These are phyloP conservation scores for Nasonia vitripennis DNA, from an alignment of 1,140 invertebrate species.

Conservation along the genomic window DNA sequence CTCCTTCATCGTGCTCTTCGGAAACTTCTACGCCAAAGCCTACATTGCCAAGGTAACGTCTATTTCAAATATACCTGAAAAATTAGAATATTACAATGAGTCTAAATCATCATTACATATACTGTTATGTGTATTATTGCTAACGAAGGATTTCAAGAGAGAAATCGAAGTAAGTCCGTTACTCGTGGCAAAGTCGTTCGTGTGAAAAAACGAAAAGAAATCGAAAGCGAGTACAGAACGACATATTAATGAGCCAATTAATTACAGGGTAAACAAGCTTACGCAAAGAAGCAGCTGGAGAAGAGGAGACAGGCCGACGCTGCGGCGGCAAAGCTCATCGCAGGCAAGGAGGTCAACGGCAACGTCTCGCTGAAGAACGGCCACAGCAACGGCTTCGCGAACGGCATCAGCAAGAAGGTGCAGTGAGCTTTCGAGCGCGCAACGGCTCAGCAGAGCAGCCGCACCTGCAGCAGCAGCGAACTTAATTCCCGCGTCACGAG, in stretches of 20 bases:
- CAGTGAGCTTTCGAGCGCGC: conserved; percentile 57
- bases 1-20: conserved; percentile 92
- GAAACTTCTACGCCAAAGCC: conserved; percentile 92
- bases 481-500: background rate
- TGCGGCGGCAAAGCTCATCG: background rate
- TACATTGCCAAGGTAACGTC: conserved; percentile 83
- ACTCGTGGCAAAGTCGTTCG: background rate
- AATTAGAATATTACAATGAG: background rate
- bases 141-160: conserved; percentile 33
- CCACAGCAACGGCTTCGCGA: conserved; percentile 61
- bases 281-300: conserved; percentile 63
- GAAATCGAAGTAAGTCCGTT: conserved; percentile 16
- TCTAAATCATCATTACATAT: background rate
- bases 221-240: background rate
- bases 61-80: background rate
- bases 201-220: conserved; percentile 10
- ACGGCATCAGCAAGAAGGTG: conserved; percentile 65
- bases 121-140: background rate
- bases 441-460: background rate
- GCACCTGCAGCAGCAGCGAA: background rate
- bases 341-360: conserved; percentile 37
- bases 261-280: conserved; percentile 70
- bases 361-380: conserved; percentile 19
- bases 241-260: conserved; percentile 10
- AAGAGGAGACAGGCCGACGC: conserved; percentile 55